phyloP scores from a whole-genome alignment of 2,888 invertebrate genomes.

The Apomyelois bistriatella region DNA sequence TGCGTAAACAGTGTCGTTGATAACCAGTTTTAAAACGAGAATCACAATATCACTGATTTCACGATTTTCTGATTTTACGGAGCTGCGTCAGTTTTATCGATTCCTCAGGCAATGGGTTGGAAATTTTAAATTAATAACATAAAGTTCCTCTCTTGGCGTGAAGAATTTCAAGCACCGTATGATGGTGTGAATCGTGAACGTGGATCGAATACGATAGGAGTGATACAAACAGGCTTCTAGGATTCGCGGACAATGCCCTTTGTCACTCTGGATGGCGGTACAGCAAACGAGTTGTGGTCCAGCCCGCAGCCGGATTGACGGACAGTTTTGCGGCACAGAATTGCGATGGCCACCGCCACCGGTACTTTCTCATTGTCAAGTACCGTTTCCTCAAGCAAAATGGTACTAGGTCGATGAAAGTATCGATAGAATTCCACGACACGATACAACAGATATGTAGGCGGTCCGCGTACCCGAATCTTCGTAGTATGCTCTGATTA shows the following conservation, averaged over 20 bases:
- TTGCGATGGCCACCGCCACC: conserved; percentile 45
- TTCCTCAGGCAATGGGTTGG: not conserved
- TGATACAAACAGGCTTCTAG: conserved; percentile 58
- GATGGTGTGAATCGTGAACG: conserved; percentile 74
- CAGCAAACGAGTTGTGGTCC: conserved; percentile 16
- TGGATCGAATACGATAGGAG: conserved; percentile 64
- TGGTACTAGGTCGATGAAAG: conserved; percentile 59
- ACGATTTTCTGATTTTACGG: conserved; percentile 29
- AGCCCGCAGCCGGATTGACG: conserved; percentile 2
- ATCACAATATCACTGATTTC: conserved; percentile 41
- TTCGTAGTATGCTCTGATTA: conserved; percentile 1
- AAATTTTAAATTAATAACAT: conserved; percentile 33
- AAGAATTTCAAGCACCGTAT: conserved; percentile 64
- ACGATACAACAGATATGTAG: conserved; percentile 16
- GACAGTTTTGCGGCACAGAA: conserved; percentile 21
- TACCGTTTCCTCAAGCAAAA: conserved; percentile 55
- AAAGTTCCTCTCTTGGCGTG: conserved; percentile 46
- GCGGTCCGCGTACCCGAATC: not conserved
- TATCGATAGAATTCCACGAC: conserved; percentile 33
- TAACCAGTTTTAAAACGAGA: conserved; percentile 53
- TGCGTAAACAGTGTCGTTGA: conserved; percentile 46
- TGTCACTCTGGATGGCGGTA: conserved; percentile 28
- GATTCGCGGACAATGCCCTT: conserved; percentile 62
- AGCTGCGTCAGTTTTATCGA: conserved; percentile 17
- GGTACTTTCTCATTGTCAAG: conserved; percentile 63